Evolutionary conservation across 2,113 vertebrate genomes (phyloP).

Genomic region (Galeopterus variegatus): DNA sequence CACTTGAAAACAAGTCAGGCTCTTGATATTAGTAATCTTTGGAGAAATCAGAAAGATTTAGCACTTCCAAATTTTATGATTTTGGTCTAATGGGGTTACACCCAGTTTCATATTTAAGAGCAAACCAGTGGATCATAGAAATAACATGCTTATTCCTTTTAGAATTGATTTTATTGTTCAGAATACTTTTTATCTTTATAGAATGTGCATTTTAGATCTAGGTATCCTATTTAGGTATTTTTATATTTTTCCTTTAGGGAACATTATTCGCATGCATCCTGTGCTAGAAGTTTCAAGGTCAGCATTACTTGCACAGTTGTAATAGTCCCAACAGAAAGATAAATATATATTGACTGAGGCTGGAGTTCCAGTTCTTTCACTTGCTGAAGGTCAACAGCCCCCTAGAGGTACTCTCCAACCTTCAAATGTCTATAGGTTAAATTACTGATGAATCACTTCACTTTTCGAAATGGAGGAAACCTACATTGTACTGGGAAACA

Average conservation of each 20-base stretch:
- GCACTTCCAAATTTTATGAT: constrained; percentile 29
- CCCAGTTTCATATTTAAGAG: constrained; percentile 71
- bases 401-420: constrained; percentile 89
- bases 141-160: constrained; percentile 62
- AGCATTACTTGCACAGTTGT: constrained; percentile 89
- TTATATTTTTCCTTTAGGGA: constrained; percentile 90
- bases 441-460: constrained; percentile 89
- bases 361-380: constrained; percentile 88
- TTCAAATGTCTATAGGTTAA: constrained; percentile 91
- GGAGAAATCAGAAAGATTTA: constrained; percentile 62
- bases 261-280: constrained; percentile 87
- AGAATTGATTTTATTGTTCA: constrained; percentile 73
- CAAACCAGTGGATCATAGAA: constrained; percentile 36
- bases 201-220: constrained; percentile 85
- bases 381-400: constrained; percentile 91
- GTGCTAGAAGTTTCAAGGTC: constrained; percentile 90
- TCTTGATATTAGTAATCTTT: constrained; percentile 81
- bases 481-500: constrained; percentile 58
- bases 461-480: constrained; percentile 82
- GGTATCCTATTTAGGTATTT: constrained; percentile 86
- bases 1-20: constrained; percentile 79
- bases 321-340: constrained; percentile 91
- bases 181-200: constrained; percentile 79
- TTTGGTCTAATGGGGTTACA: not conserved
- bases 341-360: constrained; percentile 91